Base-by-base conservation (phyloP, 1,140 invertebrate species). In the Drosophila orosa region DNA sequence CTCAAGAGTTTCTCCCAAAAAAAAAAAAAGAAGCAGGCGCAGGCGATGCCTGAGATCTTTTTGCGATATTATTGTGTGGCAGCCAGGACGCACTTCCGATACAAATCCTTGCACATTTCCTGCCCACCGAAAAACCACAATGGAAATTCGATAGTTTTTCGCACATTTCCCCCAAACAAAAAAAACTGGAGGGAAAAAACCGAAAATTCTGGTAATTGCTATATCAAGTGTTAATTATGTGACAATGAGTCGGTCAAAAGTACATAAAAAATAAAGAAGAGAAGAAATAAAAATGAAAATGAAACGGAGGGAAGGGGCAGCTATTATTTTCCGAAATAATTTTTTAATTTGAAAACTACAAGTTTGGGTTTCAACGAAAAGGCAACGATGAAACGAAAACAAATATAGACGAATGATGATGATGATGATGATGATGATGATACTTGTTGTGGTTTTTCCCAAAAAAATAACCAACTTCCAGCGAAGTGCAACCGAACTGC, bases 201-300 rank as follows among this genome's bases (percentile, higher is more conserved):
- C 22, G 35, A 65, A 39, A 65, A 72, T 73, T 67, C 61, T 56
- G 48, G 31, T 39, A 78, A 78, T 77, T 87, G 79, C 79, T 80
- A 80, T 89, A 87, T 87, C 83, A 83, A 87, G 83, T 89, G 83
- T 87, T 87, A 89, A 87, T 87, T 87, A 89, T 87, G 84, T 89
- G 83, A 87, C 83, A 87, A 87, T 87, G 83, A 86, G 83, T 83
- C 54, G 67, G 44, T 57, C 52, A 27, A 19, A 52, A 33, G n/a
- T 31, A 17, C 12, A 31, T 13, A 7, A 78, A 82, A 66, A 44
- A 19, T n/a, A n/a, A 42, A 50, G 47, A 52, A 31, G 31, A 13
- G 39, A 35, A 45, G 25, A n/a, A 10, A 37, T 2, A 19, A 10
- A 19, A n/a, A 25, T 17, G 19, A 13, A 22, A 37, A 22, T 5